These are phyloP conservation scores for Crotalus adamanteus DNA, from an alignment of 2,797 vertebrate species.

Conservation along the genomic window DNA sequence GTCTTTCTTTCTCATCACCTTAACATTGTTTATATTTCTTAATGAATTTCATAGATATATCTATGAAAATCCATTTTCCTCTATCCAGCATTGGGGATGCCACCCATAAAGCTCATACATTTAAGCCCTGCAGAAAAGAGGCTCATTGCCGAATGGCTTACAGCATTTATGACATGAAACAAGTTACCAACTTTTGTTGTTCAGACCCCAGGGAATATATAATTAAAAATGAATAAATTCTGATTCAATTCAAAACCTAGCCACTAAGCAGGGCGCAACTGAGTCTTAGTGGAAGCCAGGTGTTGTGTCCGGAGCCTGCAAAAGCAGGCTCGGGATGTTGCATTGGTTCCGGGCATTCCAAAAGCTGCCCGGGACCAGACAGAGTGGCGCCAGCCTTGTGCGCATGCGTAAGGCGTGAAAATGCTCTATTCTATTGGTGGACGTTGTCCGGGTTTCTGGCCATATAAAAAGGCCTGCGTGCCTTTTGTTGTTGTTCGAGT, in stretches of 20 bases:
- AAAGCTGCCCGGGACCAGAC: too few relatives aligned
- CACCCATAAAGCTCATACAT: not conserved
- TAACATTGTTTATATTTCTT: not conserved
- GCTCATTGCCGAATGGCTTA: slow-evolving; percentile 34
- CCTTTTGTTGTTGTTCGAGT: too few relatives aligned
- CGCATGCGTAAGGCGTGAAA: too few relatives aligned
- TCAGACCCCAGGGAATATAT: not conserved
- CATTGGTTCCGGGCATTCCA: too few relatives aligned
- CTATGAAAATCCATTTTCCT: not conserved
- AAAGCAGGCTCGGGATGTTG: too few relatives aligned
- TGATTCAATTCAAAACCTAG: slow-evolving; percentile 2
- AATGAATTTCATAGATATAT: not conserved
- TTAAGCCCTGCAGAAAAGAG: slow-evolving; percentile 21
- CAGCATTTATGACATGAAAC: slow-evolving; percentile 4
- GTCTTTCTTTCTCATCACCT: not conserved
- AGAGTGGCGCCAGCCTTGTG: too few relatives aligned
- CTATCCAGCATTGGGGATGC: not conserved
- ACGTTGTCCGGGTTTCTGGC: too few relatives aligned
- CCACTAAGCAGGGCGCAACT: not conserved
- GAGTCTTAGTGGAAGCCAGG: slow-evolving; percentile 35
- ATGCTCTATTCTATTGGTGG: too few relatives aligned
- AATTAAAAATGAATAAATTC: not conserved
- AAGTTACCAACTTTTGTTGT: not conserved
- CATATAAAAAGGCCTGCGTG: too few relatives aligned
- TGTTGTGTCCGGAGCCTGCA: too few relatives aligned